Evolutionary conservation across 2,113 vertebrate genomes (phyloP).

Genomic region (Festucalex cinctus): DNA sequence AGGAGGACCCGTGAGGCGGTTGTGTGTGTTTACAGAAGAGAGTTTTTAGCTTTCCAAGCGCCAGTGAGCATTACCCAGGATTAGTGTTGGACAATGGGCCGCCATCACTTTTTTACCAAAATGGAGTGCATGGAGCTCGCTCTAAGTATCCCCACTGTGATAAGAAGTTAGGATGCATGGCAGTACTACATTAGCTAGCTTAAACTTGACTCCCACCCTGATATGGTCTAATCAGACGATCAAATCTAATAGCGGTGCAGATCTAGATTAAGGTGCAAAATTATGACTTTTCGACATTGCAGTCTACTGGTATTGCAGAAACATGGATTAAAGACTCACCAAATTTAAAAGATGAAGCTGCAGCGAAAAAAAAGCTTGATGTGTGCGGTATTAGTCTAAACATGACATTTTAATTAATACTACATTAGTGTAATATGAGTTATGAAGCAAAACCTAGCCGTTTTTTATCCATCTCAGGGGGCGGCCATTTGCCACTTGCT

Average conservation of each 20-base stretch:
- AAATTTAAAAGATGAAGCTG: too few relatives aligned
- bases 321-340: too few relatives aligned
- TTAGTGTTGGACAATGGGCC: slow-evolving; percentile 31
- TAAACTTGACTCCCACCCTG: not conserved
- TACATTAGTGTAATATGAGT: too few relatives aligned
- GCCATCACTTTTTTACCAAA: slow-evolving; percentile 25
- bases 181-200: not conserved
- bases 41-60: slow-evolving; percentile 39
- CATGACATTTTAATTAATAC: too few relatives aligned
- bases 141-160: not conserved
- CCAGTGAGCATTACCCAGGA: slow-evolving; percentile 22
- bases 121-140: slow-evolving; percentile 1
- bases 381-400: too few relatives aligned
- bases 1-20: slow-evolving; percentile 22
- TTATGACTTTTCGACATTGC: too few relatives aligned
- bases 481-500: too few relatives aligned
- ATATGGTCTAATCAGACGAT: not conserved
- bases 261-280: not conserved
- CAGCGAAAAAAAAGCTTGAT: too few relatives aligned
- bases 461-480: too few relatives aligned
- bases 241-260: too few relatives aligned
- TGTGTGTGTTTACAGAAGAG: slow-evolving; percentile 26
- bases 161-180: not conserved
- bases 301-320: too few relatives aligned
- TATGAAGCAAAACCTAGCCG: too few relatives aligned